Base-by-base conservation (phyloP, 2,113 vertebrate genomes). In the Brachirus orientalis region DNA sequence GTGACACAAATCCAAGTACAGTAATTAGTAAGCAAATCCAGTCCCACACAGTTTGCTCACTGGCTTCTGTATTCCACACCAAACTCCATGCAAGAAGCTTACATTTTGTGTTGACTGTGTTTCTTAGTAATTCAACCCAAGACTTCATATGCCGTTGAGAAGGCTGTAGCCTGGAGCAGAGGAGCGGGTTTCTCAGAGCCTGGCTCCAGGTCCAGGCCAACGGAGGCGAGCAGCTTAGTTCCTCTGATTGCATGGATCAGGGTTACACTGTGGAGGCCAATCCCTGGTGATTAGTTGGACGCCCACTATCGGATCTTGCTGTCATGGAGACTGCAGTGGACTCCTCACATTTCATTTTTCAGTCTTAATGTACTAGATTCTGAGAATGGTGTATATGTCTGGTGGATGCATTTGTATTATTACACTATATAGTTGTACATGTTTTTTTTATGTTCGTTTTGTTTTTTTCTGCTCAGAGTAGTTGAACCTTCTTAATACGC, bases 251-350 rank as follows among this genome's bases (percentile, higher is more conserved):
- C 53, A 57, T 38, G 62, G 76, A 83, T 86, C 63, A 69, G 70
- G 82, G 73, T 83, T 82, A 85, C 53, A 45, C 12, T 74, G 82
- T n/a, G 62, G 72, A 72, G 72, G 74, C 54, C 13, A 36, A 46
- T 58, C 79, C 72, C 79, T 70, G 12, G 18, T 63, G 69, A 68
- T 79, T 43, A 65, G 60, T 70, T 67, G 12, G 37, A 86, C 61
- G 41, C 76, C 83, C 72, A 86, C 87, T 57, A 67, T 60, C 17
- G 14, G 28, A 59, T 82, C 64, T 58, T 0, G 74, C 85, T 86
- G 83, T 84, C 80, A 86, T 87, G 83, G 83, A 77, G 83, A 86
- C 81, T 57, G 63, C 13, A n/a, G 63, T 66, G 59, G 70, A 74
- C 74, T 83, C 61, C 55, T 59, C 11, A 44, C 48, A 61, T 79